Conservation (phyloP, 2,797 vertebrate genomes). For the Ctenosaura bakeri region DNA sequence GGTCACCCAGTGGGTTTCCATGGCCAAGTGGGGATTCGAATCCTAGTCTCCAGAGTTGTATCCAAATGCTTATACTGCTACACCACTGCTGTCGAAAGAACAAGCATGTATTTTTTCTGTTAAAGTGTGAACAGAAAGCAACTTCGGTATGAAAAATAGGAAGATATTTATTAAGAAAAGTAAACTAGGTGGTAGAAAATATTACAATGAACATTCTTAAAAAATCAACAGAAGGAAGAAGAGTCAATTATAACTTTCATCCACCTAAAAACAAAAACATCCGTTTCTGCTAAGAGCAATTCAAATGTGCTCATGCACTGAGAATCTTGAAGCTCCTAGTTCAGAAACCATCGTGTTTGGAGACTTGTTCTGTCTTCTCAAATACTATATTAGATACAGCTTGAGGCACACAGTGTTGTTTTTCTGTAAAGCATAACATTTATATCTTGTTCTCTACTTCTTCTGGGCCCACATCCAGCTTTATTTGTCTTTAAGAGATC, state of each 20-base stretch:
- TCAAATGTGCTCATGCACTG: slow-evolving; percentile 50
- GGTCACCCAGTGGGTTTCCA: too few relatives aligned
- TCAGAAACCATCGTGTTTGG: slow-evolving; percentile 58
- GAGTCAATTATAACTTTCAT: slow-evolving; percentile 41
- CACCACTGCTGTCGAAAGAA: slow-evolving; percentile 24
- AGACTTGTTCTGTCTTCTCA: slow-evolving; percentile 50
- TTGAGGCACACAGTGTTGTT: slow-evolving; percentile 42
- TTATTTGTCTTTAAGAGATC: slow-evolving; percentile 28
- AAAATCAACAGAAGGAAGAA: background rate
- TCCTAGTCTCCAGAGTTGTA: too few relatives aligned
- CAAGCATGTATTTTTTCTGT: slow-evolving; percentile 13
- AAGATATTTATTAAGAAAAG: slow-evolving; percentile 1
- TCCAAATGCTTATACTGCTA: background rate
- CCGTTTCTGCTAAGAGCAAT: slow-evolving; percentile 57
- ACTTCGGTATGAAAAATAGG: background rate
- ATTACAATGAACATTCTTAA: background rate
- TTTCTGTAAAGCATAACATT: slow-evolving; percentile 55
- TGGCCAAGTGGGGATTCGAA: too few relatives aligned
- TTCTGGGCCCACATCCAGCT: slow-evolving; percentile 6
- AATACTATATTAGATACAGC: slow-evolving; percentile 40
- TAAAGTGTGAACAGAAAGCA: background rate
- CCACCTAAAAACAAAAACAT: slow-evolving; percentile 1
- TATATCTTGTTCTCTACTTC: slow-evolving; percentile 31
- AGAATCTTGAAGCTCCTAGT: slow-evolving; percentile 50
- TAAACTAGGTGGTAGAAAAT: slow-evolving; percentile 3